Evolutionary conservation across 2,113 vertebrate species (phyloP).

Genomic region (Sus scrofa): T2T-Sscrofa CM000818.6:4029501-4030000

Average conservation of each 20-base stretch:
- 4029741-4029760: slow-evolving; percentile 11
- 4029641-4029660: neutral
- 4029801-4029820: neutral
- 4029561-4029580: neutral
- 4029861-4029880: neutral
- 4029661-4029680: slow-evolving; percentile 11
- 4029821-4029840: neutral
- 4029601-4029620: neutral
- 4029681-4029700: neutral
- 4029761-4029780: neutral
- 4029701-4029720: neutral
- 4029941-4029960: too few species aligned
- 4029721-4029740: neutral
- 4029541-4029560: neutral
- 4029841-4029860: neutral
- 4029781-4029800: neutral
- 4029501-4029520: neutral
- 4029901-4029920: neutral
- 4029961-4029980: too few species aligned
- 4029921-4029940: too few species aligned
- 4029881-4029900: slow-evolving; percentile 20
- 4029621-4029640: neutral
- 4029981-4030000: too few species aligned
- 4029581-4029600: neutral
- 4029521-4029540: neutral